These are phyloP conservation scores for Tachystola acroxantha DNA, from an alignment of 2,888 invertebrate genomes.

Conservation along the genomic window DNA sequence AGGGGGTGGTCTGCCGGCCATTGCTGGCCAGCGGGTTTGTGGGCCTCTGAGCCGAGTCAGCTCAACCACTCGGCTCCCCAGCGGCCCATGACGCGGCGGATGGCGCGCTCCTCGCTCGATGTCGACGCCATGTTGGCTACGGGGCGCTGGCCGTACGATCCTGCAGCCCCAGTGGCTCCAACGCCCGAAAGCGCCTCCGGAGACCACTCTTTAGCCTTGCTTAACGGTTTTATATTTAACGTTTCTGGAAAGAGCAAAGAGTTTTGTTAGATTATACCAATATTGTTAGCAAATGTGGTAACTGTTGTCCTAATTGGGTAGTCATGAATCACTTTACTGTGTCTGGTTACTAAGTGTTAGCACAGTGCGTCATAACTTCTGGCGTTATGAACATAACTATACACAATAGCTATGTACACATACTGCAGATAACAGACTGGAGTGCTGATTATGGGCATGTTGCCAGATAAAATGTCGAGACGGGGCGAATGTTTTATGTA, in stretches of 20 bases:
- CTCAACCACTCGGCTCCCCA: conserved; percentile 98
- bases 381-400: not conserved
- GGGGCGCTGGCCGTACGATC: conserved; percentile 37
- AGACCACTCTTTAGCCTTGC: conserved; percentile 70
- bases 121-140: conserved; percentile 46
- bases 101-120: conserved; percentile 66
- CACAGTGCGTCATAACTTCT: not conserved
- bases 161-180: conserved; percentile 61
- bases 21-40: conserved; percentile 40
- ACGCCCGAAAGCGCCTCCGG: conserved; percentile 56
- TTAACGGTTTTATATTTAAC: conserved; percentile 78
- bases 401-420: not conserved
- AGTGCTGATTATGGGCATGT: not conserved
- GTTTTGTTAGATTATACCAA: too few relatives aligned
- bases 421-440: not conserved
- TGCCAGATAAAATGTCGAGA: not conserved
- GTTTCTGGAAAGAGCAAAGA: conserved; percentile 48
- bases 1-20: conserved; percentile 73
- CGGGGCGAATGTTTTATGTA: too few relatives aligned
- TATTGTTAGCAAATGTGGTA: not conserved
- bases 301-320: not conserved
- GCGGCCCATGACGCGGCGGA: conserved; percentile 84
- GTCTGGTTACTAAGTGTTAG: not conserved
- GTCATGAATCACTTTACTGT: not conserved
- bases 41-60: conserved; percentile 88